Conservation (phyloP, 2,888 invertebrate genomes). For the Argynnis bischoffii region DNA sequence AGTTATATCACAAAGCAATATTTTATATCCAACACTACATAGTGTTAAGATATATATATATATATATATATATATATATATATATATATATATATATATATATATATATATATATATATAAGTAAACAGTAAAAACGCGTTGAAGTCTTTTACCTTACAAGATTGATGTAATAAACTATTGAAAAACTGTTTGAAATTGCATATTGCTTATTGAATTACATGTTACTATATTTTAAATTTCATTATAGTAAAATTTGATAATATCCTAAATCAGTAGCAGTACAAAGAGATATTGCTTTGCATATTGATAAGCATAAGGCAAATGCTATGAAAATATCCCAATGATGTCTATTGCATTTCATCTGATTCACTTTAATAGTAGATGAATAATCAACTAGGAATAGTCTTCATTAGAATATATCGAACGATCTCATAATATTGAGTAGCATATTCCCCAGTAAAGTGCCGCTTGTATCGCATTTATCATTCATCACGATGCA, state of each 20-base stretch:
- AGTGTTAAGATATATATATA: background rate
- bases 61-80: too few species aligned
- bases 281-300: constrained; percentile 14
- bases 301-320: too few species aligned
- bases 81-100: too few species aligned
- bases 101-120: too few species aligned
- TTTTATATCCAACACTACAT: background rate
- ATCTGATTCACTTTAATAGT: too few species aligned
- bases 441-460: background rate
- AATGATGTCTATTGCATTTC: too few species aligned
- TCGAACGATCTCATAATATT: background rate
- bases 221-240: background rate
- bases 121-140: constrained; percentile 6
- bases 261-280: background rate
- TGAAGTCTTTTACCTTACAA: constrained; percentile 24
- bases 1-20: background rate
- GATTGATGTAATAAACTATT: background rate
- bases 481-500: constrained; percentile 15
- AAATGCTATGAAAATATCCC: too few species aligned
- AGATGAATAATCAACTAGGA: background rate
- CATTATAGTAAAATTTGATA: background rate
- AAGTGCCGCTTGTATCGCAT: constrained; percentile 2
- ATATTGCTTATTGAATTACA: background rate
- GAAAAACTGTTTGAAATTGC: too few species aligned
- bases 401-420: background rate